Evolutionary conservation across 2,888 invertebrate species (phyloP).

Genomic region (Drosophila quinaria): DNA sequence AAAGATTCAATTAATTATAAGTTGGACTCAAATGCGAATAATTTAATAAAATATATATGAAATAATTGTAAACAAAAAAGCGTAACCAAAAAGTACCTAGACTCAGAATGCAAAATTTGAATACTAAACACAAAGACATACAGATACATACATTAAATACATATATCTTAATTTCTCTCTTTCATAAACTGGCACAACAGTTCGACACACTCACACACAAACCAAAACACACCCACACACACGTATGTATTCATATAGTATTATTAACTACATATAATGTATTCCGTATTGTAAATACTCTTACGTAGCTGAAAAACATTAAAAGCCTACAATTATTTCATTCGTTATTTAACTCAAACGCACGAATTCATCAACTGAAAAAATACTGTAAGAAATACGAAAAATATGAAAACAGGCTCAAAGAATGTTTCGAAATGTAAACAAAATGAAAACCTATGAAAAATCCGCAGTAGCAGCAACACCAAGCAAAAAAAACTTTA

Average conservation of each 20-base stretch:
- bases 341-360: slow-evolving; percentile 22
- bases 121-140: slow-evolving; percentile 34
- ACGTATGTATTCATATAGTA: slow-evolving; percentile 37
- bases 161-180: background rate
- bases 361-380: slow-evolving; percentile 38
- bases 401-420: slow-evolving; percentile 24
- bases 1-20: slow-evolving; percentile 51
- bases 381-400: slow-evolving; percentile 26
- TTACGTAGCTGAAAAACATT: slow-evolving; percentile 21
- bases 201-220: slow-evolving; percentile 18
- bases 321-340: background rate
- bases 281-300: slow-evolving; percentile 30
- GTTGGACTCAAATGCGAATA: slow-evolving; percentile 42
- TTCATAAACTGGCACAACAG: slow-evolving; percentile 31
- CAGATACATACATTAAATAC: slow-evolving; percentile 4
- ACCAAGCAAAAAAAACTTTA: slow-evolving; percentile 61
- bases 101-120: slow-evolving; percentile 44
- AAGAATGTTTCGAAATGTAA: slow-evolving; percentile 27
- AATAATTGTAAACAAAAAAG: slow-evolving; percentile 30
- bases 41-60: slow-evolving; percentile 27
- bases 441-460: slow-evolving; percentile 17
- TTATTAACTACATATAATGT: slow-evolving; percentile 41
- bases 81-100: slow-evolving; percentile 66
- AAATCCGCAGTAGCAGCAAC: slow-evolving; percentile 62
- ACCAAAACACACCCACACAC: slow-evolving; percentile 18